These are phyloP conservation scores for Danaus chrysippus DNA, from an alignment of 2,888 invertebrate genomes.

Conservation along the genomic window DNA sequence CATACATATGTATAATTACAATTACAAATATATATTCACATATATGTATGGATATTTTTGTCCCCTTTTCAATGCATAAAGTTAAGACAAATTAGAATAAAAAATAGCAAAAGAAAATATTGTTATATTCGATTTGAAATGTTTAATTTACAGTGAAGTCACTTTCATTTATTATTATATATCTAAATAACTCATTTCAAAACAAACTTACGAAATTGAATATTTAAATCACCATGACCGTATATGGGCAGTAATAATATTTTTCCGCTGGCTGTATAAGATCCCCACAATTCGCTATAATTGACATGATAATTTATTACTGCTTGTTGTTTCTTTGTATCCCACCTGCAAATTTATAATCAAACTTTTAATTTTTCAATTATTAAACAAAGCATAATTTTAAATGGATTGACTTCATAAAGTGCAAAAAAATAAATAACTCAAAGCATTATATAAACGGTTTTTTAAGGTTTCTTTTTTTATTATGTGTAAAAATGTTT, in stretches of 20 bases:
- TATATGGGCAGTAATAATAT: slow-evolving; percentile 12
- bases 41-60: no score
- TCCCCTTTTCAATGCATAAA: no score
- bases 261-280: slow-evolving; percentile 9
- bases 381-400: neutral
- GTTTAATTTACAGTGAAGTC: neutral
- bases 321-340: neutral
- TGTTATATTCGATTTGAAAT: no score
- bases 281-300: slow-evolving; percentile 5
- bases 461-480: slow-evolving; percentile 19
- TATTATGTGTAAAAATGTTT: slow-evolving; percentile 6
- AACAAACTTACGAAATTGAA: slow-evolving; percentile 4
- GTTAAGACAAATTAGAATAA: no score
- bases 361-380: neutral
- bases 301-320: slow-evolving; percentile 6
- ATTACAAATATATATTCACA: no score
- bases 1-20: no score
- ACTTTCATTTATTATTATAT: no score
- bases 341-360: slow-evolving; percentile 9
- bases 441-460: slow-evolving; percentile 19
- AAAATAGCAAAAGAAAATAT: no score
- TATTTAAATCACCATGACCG: slow-evolving; percentile 7
- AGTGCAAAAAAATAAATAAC: slow-evolving; percentile 15
- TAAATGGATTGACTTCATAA: slow-evolving; percentile 3
- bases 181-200: no score